Base-by-base conservation (phyloP, 2,113 vertebrate genomes). In the Numida meleagris region DNA sequence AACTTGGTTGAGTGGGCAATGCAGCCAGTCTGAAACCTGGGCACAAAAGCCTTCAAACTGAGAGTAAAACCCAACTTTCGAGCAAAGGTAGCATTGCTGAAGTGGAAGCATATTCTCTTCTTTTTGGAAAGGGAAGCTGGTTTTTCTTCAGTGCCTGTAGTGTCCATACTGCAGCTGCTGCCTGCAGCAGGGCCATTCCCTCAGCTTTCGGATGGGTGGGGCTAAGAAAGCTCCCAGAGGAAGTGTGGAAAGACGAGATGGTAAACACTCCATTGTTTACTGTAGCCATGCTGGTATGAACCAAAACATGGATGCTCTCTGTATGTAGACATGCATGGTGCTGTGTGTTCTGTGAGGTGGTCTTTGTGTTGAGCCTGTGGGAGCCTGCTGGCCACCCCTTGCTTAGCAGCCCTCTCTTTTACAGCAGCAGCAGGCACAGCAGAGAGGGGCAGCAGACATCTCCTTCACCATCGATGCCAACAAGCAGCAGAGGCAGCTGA, bases 401-500 rank as follows among this genome's bases (percentile, higher is more conserved):
- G 76, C 77, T 86, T 43, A 96, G 7, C 59, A 50, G 53, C 83
- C 70, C 62, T 65, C 8, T 98, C 23, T 97, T 94, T 97, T 96
- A 27, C 95, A 98, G 88, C 98, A 99, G 97, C 98, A 99, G 96
- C 98, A 98, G 53, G 94, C 98, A 62, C 98, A 99, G 97, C 99
- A 99, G 95, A 98, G 99, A 96, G 97, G 97, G 65, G 98, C 99
- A 46, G 97, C 98, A 82, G 99, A 99, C 97, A 98, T 99, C 77
- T 98, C 98, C 94, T 98, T 98, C 96, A 99, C 98, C 97, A 98
- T 99, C 50, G 99, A 99, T 91, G 98, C 98, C 94, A 99, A 99
- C 96, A 99, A 99, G 95, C 99, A 99, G 61, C 99, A 99, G 94
- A 97, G 99, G 94, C 99, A 99, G 96, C 98, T 99, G 95, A 99